Evolutionary conservation across 2,888 invertebrate species (phyloP), one percentile per base, ranked within the genome.

Genomic region (Orthosia incerta): DNA sequence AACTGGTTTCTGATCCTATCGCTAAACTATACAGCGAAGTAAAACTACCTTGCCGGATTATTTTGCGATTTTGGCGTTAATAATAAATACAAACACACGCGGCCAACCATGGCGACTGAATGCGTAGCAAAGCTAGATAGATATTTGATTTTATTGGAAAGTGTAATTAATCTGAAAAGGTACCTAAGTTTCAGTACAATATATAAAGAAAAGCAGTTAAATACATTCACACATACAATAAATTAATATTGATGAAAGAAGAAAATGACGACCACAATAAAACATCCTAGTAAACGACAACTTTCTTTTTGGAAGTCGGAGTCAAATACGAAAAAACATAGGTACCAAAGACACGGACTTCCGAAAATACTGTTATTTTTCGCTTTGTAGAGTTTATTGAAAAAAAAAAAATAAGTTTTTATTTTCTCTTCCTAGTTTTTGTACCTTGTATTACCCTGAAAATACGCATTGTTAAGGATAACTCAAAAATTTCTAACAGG

Each of bases 21-120:
- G n/a, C 5, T 55, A 20, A 48, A 48, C 60, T 60, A 60, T 39
- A 50, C 3, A 26, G 55, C 61, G 16, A 66, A 56, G 61, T 56
- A 2, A 15, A 73, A 45, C 12, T 50, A 23, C 2, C 3, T 60
- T 73, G 48, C 18, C 15, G 20, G 18, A 57, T 63, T 46, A 57
- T 62, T 57, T 45, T 18, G 0, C 18, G 15, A 73, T 50, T 61
- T 65, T 12, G 4, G n/a, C n/a, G 51, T 15, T 64, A 18, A 48
- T 62, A 15, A 53, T 11, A 31, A 31, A 3, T 31, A 31, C 4
- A 31, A 31, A 31, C 12, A 16, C 16, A 50, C 3, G 39, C 23
- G 16, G 7, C 39, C 23, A 23, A 70, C 55, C 18, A 16, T n/a
- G 31, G 50, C n/a, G 45, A 31, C 11, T 4, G 26, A 4, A 31